These are phyloP conservation scores for Calliphora vicina DNA, from an alignment of 1,140 invertebrate genomes.

Conservation along the genomic window DNA sequence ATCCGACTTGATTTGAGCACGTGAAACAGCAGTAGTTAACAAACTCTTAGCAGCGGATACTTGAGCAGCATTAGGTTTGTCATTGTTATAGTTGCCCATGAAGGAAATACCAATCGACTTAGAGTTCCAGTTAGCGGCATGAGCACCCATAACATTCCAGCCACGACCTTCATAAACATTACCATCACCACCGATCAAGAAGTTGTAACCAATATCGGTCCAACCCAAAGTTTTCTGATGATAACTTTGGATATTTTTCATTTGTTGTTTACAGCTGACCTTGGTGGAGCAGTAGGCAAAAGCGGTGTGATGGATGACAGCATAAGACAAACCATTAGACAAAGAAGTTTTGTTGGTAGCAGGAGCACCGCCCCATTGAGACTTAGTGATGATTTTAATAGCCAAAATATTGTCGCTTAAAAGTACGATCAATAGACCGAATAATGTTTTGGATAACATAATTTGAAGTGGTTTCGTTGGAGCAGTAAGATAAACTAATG, in stretches of 20 bases:
- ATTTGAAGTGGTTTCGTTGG: no score
- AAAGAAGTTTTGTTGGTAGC: slow-evolving; percentile 64
- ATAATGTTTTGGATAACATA: slow-evolving; percentile 23
- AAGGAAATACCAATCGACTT: slow-evolving; percentile 73
- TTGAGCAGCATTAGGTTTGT: slow-evolving; percentile 50
- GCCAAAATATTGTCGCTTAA: slow-evolving; percentile 48
- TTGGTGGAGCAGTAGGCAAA: slow-evolving; percentile 66
- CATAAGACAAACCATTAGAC: slow-evolving; percentile 70
- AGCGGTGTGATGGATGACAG: slow-evolving; percentile 80
- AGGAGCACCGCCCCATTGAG: slow-evolving; percentile 70
- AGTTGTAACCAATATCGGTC: slow-evolving; percentile 77
- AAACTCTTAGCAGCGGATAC: slow-evolving; percentile 67
- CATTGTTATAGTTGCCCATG: slow-evolving; percentile 67
- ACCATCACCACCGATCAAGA: slow-evolving; percentile 67
- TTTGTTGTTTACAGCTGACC: slow-evolving; percentile 64
- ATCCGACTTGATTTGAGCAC: slow-evolving; percentile 67
- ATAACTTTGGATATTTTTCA: slow-evolving; percentile 68
- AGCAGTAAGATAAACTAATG: background rate
- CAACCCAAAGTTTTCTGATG: slow-evolving; percentile 70
- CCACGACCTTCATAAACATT: slow-evolving; percentile 74
- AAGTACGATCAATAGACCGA: slow-evolving; percentile 45
- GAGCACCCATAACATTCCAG: slow-evolving; percentile 73
- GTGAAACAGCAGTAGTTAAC: slow-evolving; percentile 69
- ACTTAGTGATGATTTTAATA: slow-evolving; percentile 65
- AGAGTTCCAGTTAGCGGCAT: slow-evolving; percentile 72